These are phyloP conservation scores for Homarus americanus DNA, from an alignment of 1,140 invertebrate species.

Conservation along the genomic window DNA sequence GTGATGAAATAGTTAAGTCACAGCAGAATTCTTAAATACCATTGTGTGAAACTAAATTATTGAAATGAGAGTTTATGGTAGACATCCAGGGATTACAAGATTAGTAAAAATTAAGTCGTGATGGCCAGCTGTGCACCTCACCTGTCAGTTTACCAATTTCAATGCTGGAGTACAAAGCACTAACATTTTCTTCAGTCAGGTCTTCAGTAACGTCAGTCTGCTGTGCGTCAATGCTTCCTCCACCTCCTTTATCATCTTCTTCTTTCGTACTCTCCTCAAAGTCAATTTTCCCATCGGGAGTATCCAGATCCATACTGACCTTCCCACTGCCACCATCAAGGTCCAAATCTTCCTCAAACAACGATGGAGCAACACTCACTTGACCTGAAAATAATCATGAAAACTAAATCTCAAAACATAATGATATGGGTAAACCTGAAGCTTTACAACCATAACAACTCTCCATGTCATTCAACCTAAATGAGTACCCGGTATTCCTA, in stretches of 20 bases:
- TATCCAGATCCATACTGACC: constrained; percentile 59
- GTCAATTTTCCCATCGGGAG: constrained; percentile 49
- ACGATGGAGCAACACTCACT: constrained; percentile 76
- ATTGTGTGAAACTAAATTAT: too few species aligned
- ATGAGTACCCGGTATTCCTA: too few species aligned
- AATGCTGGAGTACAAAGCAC: constrained; percentile 66
- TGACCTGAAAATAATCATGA: constrained; percentile 78
- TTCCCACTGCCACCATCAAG: constrained; percentile 65
- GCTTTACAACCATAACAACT: too few species aligned
- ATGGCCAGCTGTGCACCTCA: constrained; percentile 5
- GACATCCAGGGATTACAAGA: too few species aligned
- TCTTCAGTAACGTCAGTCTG: not conserved
- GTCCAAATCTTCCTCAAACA: constrained; percentile 75
- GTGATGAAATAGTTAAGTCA: too few species aligned
- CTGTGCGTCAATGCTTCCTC: constrained; percentile 19
- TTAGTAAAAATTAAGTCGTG: too few species aligned
- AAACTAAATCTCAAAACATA: too few species aligned
- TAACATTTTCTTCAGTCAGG: constrained; percentile 19
- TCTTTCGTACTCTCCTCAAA: constrained; percentile 34
- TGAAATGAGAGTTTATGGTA: too few species aligned
- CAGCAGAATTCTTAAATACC: too few species aligned
- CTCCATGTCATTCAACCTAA: too few species aligned
- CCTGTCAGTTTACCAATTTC: constrained; percentile 72
- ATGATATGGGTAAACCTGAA: too few species aligned
- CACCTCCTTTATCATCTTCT: constrained; percentile 24